Conservation (phyloP, 2,797 vertebrate species). For the Cryptoblepharus egeriae region DNA sequence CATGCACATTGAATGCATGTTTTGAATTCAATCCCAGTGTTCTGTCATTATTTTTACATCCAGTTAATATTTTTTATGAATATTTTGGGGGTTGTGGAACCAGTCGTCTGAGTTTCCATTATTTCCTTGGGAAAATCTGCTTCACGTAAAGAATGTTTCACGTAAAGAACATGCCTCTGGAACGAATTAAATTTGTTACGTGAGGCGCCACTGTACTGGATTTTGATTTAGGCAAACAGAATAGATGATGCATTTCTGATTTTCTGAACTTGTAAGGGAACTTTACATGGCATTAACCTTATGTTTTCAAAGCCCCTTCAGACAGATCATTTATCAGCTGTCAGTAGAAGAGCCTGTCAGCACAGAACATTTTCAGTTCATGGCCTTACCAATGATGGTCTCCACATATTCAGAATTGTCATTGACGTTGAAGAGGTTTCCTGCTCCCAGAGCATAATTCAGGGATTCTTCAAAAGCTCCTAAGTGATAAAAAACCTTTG, state of each 20-base stretch:
- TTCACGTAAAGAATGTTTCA: too few species aligned
- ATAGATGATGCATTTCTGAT: neutral
- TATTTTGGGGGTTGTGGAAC: too few species aligned
- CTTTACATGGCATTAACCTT: neutral
- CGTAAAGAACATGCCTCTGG: too few species aligned
- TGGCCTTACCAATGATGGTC: conserved; percentile 92
- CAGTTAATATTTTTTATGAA: too few species aligned
- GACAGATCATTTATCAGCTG: neutral
- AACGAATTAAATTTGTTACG: too few species aligned
- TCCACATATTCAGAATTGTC: conserved; percentile 99
- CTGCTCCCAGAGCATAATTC: conserved; percentile 97
- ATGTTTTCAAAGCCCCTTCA: neutral
- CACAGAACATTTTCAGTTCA: conserved; percentile 2
- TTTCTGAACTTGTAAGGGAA: neutral
- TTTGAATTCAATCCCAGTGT: too few species aligned
- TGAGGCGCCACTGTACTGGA: too few species aligned
- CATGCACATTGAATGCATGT: too few species aligned
- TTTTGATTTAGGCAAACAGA: neutral
- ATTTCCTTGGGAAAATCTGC: too few species aligned
- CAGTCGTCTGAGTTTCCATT: too few species aligned
- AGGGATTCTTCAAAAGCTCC: conserved; percentile 98
- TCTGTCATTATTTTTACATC: too few species aligned
- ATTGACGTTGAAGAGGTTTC: conserved; percentile 97
- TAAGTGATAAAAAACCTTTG: conserved; percentile 99
- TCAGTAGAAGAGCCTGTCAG: neutral